Base-by-base conservation (phyloP, 2,113 vertebrate species). In the Egretta garzetta region DNA sequence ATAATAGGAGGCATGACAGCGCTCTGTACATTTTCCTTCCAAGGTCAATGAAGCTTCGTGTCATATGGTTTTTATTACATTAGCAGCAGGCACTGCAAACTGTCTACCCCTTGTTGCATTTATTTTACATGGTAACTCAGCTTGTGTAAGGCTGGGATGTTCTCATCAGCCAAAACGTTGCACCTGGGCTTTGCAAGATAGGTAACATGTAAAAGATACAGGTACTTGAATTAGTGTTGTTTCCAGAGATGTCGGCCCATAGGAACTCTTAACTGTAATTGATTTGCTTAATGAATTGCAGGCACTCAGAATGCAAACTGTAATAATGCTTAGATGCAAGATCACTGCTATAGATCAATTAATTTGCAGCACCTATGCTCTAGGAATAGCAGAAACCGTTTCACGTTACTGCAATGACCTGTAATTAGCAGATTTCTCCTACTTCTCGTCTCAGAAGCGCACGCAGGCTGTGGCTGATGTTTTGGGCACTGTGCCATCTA, bases 241-340 rank as follows among this genome's bases (percentile, higher is more conserved):
- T 85, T 74, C 35, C 58, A 73, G 80, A 73, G 23, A 3, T 76
- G 77, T 80, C 6, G 33, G 68, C 64, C 73, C 66, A 62, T 52
- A 52, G 71, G 58, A 80, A 33, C 49, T 85, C 49, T 73, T 55
- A 84, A 47, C 24, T 30, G 35, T 93, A 76, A 67, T 47, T 76
- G 45, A 50, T 89, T 93, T 93, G 58, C 49, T 55, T 91, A 85
- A 88, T 89, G 58, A 91, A 64, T 93, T 95, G 59, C 81, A 90
- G 74, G n/a, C 53, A 85, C 50, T 58, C 17, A 50, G 53, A 73
- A 70, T 66, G 66, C 41, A 45, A 90, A 88, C 68, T 73, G 32
- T 71, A 56, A 86, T 68, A 77, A n/a, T 50, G 71, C 58, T 88
- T 70, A 90, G 82, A 52, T 79, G 50, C 41, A 45, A 58, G 58